Evolutionary conservation across 37 sponge, comb jelly and placozoan species (phyloP), one percentile per base, ranked within the genome.

Genomic region (Ianthella basta): DNA sequence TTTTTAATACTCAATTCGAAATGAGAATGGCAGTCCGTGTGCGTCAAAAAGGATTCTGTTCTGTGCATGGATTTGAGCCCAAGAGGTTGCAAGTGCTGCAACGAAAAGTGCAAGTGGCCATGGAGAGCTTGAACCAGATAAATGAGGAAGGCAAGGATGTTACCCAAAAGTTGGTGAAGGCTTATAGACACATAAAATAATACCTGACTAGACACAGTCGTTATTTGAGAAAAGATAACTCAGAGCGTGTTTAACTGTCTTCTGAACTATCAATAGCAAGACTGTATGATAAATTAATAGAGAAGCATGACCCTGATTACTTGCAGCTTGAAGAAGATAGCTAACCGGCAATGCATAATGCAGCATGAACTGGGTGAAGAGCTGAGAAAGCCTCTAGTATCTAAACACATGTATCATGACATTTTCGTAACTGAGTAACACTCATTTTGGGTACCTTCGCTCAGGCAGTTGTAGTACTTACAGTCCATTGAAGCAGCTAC

Each of bases 221-320:
- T 79, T 88, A 88, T 34, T 88, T 85, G 6, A 56, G 84, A 38
- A 55, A 64, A 32, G 89, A 88, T 53, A 88, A 88, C 68, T 33
- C 84, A 24, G 80, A 55, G 19, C 80, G 89, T 3, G 72, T 80
- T 56, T 88, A 88, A 40, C 81, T 88, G 4, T 61, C 89, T 80
- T 55, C 89, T 36, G 89, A 88, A 15, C 66, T 88, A 3, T 88
- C 89, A 54, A 84, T 88, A 78, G 85, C 89, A 14, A 12, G 85
- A 36, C 60, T 88, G 21, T 27, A 88, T 34, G 38, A 40, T 13
- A 4, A 80, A 0, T 88, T 88, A 27, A 60, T 88, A 69, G 79
- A 83, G 44, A 64, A 37, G 57, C 60, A 88, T 84, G 89, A 88
- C 53, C 89, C 89, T 15, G 89, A 88, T 38, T 88, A 88, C 39